phyloP scores from a whole-genome alignment of 2,888 invertebrate species.

The Caenorhabditis drosophilae region DNA sequence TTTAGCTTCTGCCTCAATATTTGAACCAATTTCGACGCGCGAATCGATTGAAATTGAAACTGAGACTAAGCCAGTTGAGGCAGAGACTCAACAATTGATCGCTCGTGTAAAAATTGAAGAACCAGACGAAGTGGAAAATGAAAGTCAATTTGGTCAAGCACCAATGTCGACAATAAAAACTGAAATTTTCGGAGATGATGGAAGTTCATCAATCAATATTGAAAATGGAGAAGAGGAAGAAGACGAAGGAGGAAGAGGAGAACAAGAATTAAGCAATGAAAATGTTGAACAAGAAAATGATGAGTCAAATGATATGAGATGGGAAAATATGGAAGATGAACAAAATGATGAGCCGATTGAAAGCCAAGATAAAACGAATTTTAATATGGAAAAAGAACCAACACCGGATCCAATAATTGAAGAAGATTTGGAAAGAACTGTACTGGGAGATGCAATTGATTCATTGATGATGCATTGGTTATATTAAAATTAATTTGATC shows the following conservation, averaged over 20 bases:
- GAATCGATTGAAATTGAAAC: no score
- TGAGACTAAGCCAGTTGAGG: no score
- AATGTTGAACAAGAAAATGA: not conserved
- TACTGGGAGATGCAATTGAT: conserved; percentile 29
- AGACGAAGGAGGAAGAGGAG: not conserved
- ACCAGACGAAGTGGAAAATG: no score
- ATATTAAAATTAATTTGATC: not conserved
- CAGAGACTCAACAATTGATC: no score
- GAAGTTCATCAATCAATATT: no score
- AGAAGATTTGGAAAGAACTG: conserved; percentile 14
- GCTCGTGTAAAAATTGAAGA: no score
- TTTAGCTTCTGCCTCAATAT: no score
- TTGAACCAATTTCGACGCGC: no score
- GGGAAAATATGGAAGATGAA: not conserved
- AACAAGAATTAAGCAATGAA: not conserved
- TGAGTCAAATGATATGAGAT: not conserved
- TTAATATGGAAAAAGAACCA: not conserved
- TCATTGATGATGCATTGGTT: conserved; percentile 35
- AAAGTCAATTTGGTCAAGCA: no score
- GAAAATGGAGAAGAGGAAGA: no score
- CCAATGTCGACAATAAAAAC: no score
- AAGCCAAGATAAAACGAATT: not conserved
- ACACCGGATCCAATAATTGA: not conserved
- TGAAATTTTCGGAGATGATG: no score
- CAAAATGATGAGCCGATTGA: not conserved